Base-by-base conservation (phyloP, 2,797 vertebrate species). In the Mergus octosetaceus region DNA sequence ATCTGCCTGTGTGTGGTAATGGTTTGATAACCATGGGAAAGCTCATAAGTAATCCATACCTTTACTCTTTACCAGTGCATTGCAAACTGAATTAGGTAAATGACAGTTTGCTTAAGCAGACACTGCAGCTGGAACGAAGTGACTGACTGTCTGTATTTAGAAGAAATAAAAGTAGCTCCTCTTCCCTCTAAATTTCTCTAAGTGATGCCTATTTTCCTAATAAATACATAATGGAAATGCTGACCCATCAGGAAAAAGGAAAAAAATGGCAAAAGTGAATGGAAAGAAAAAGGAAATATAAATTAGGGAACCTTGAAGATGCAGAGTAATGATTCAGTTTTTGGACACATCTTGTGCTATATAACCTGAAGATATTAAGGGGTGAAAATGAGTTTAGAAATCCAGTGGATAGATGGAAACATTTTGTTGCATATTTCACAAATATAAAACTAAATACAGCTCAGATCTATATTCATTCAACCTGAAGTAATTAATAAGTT, bases 151-250 rank as follows among this genome's bases (percentile, higher is more conserved):
- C 39, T 79, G 15, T 34, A 57, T 93, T 89, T 43, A 89, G 38
- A 65, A 61, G 32, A 89, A 87, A 72, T 39, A 62, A 84, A 91
- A 85, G 78, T 91, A 83, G 30, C 2, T 80, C 13, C 38, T 65
- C 10, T 80, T 15, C 53, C 25, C 21, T 85, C 36, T 85, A 86
- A 62, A 82, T 76, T 93, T 93, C 58, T 72, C 34, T 51, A 54
- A 73, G 20, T 62, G 34, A 51, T 72, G 30, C 38, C 86, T 71
- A 51, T 92, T 95, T 94, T 84, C 66, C 51, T 78, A 75, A 75
- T 72, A 85, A 91, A 80, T 57, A 6, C 76, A 70, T 38, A 85
- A 89, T 70, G 87, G 89, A 91, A 96, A 92, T 38, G 10, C n/a
- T 84, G 70, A 96, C 27, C 51, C 17, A 24, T 27, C 20, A 85